Conservation (phyloP, 2,888 invertebrate species). For the Eristalis pertinax region DNA sequence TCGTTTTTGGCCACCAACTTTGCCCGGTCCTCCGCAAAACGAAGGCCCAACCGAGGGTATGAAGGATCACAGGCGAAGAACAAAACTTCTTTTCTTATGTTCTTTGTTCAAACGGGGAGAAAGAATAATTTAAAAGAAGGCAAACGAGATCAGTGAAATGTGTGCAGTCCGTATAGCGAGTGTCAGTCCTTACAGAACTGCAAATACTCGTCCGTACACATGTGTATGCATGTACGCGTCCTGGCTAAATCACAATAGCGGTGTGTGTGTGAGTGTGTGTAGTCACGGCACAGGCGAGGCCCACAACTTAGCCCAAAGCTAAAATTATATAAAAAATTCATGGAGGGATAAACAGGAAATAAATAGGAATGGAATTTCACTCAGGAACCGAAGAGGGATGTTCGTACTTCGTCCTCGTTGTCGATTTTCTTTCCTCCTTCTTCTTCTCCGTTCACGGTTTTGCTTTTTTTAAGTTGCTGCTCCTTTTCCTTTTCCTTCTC, state of each 20-base stretch:
- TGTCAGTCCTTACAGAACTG: slow-evolving; percentile 14
- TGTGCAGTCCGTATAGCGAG: slow-evolving; percentile 38
- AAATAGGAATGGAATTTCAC: slow-evolving; percentile 67
- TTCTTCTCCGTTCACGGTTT: neutral
- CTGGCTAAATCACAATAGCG: slow-evolving; percentile 38
- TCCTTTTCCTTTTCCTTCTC: neutral
- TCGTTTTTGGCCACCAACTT: neutral
- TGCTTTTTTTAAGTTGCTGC: neutral
- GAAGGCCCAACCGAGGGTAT: neutral
- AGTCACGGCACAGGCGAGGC: slow-evolving; percentile 6
- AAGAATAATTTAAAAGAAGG: slow-evolving; percentile 50
- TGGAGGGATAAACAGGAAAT: slow-evolving; percentile 70
- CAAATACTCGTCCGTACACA: neutral
- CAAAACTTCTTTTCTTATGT: slow-evolving; percentile 32
- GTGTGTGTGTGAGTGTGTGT: neutral
- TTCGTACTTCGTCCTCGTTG: slow-evolving; percentile 51
- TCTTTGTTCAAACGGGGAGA: slow-evolving; percentile 4
- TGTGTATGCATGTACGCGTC: no score
- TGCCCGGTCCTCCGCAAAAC: neutral
- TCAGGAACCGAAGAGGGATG: slow-evolving; percentile 57
- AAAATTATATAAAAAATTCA: slow-evolving; percentile 71
- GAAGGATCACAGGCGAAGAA: slow-evolving; percentile 30
- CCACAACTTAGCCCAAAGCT: slow-evolving; percentile 41
- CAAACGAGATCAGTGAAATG: slow-evolving; percentile 43
- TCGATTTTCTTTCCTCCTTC: slow-evolving; percentile 50